Evolutionary conservation across 2,888 invertebrate species (phyloP), one percentile per base, ranked within the genome.

Genomic region (Meandrusa payeni): DNA sequence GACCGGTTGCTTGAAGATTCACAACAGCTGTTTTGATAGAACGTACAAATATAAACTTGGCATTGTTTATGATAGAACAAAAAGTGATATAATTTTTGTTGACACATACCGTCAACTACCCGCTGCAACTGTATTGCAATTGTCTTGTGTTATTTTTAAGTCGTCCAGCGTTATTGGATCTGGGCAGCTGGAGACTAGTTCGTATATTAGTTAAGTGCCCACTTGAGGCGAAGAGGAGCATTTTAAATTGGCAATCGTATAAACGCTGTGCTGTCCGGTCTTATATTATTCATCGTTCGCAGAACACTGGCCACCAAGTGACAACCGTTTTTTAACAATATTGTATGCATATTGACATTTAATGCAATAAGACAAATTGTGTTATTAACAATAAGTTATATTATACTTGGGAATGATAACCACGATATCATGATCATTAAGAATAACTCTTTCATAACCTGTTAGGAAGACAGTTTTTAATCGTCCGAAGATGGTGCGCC

Each of bases 141-240:
- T 77, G 77, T 66, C 63, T 67, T 64, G 71, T 74, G 77, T 81
- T 79, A 82, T 82, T 82, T 76, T 76, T 73, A 70, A 70, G 57
- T 58, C 60, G 62, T 55, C 76, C 73, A 76, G 65, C 29, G 9
- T 48, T 43, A 46, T 40, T 24, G 22, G 26, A 46, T 32, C 48
- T 37, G 7, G 41, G 9, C 36, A 23, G 39, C 37, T 47, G 47
- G 43, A 31, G 41, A 38, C 40, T 39, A 46, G 38, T 28, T n/a
- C 29, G 45, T 41, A 47, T 47, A 43, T 44, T 50, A 44, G 46
- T 40, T 48, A 48, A 57, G 31, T 51, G 51, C 27, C 27, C 42
- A 37, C 12, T 42, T 52, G 55, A 58, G 55, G 59, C 58, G 59
- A 66, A 70, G 76, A 66, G 68, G 73, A 47, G 68, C 76, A 69